Conservation (phyloP, 1,140 invertebrate species). For the Philotrypesis tridentata region DNA sequence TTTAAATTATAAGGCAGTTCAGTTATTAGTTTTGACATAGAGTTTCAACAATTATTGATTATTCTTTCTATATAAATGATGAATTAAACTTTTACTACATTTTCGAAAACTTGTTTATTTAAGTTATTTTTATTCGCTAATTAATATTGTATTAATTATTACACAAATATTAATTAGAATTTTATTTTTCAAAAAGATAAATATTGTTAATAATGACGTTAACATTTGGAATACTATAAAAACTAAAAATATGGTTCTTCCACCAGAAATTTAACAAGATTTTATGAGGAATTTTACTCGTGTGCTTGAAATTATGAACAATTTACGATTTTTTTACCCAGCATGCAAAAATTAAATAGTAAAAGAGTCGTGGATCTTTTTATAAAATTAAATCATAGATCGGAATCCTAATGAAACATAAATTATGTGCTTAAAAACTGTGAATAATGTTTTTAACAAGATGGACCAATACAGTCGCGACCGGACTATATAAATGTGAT, state of each 20-base stretch:
- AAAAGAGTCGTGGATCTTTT: constrained; percentile 38
- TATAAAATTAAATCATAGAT: constrained; percentile 37
- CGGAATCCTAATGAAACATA: constrained; percentile 8
- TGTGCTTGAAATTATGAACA: constrained; percentile 48
- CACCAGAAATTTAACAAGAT: background rate
- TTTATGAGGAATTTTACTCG: constrained; percentile 1
- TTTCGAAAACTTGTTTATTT: too few relatives aligned
- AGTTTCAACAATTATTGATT: background rate
- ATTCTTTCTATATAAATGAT: background rate
- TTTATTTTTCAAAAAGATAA: background rate
- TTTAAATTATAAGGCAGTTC: background rate
- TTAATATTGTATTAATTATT: too few relatives aligned
- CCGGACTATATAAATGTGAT: constrained; percentile 3
- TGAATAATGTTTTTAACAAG: background rate
- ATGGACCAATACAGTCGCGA: constrained; percentile 15
- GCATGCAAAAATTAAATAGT: constrained; percentile 1
- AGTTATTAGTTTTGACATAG: background rate
- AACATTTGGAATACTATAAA: background rate
- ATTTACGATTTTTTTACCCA: constrained; percentile 40
- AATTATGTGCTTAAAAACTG: constrained; percentile 19
- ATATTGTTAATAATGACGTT: background rate
- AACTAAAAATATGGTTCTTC: background rate
- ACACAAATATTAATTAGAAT: background rate
- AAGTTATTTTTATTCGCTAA: too few relatives aligned
- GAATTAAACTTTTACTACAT: too few relatives aligned